Percentiles rank a stretch among this genome's conserved stretches.
phyloP scores from a whole-genome alignment of 2,113 vertebrate species.

The Pluvianellus socialis region DNA sequence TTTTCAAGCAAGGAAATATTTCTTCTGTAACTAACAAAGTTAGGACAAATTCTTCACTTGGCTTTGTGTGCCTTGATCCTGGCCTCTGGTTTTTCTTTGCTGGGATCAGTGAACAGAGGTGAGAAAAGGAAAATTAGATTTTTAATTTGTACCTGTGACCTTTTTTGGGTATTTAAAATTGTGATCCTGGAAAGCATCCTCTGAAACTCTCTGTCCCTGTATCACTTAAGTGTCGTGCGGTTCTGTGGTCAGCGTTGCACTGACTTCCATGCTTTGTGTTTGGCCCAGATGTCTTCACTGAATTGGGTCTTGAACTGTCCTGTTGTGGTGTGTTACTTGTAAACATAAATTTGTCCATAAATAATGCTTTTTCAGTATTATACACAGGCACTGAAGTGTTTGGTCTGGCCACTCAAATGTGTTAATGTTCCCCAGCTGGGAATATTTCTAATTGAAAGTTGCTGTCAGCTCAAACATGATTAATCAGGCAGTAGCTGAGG shows the following conservation, averaged over 20 bases:
- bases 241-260: neutral
- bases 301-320: neutral
- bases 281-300: neutral
- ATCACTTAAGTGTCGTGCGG: accelerated
- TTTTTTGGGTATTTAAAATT: neutral
- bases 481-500: neutral
- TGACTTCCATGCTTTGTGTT: neutral
- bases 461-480: neutral
- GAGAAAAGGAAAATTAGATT: neutral
- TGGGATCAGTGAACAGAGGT: neutral
- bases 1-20: neutral
- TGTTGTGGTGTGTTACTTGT: neutral
- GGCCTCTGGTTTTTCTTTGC: neutral
- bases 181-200: neutral
- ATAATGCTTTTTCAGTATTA: neutral
- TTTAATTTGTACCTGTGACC: neutral
- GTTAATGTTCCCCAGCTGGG: neutral
- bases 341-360: neutral
- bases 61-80: neutral
- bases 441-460: neutral
- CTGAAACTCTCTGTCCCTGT: neutral
- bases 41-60: neutral
- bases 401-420: neutral
- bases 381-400: neutral
- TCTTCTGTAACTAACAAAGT: neutral